phyloP scores from a whole-genome alignment of 2,888 invertebrate genomes.

The Aplocera efformata region DNA sequence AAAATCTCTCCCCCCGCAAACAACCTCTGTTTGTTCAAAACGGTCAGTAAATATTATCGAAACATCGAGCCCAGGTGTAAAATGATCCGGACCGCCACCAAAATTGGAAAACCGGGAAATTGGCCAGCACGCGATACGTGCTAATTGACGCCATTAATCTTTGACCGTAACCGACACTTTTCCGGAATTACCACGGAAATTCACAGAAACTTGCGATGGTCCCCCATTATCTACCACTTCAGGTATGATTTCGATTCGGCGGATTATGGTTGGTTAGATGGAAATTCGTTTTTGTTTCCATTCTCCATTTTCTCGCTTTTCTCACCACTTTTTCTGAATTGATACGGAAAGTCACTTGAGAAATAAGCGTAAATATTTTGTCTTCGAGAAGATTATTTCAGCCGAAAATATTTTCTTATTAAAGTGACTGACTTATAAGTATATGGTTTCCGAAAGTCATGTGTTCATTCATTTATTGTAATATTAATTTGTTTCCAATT shows the following conservation, averaged over 20 bases:
- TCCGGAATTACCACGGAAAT: constrained; percentile 1
- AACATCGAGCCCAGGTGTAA: constrained; percentile 42
- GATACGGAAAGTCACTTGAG: constrained; percentile 6
- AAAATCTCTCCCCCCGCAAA: constrained; percentile 23
- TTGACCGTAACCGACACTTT: constrained; percentile 48
- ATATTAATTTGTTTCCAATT: too few relatives aligned
- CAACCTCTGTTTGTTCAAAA: constrained; percentile 23
- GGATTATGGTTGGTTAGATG: constrained; percentile 1
- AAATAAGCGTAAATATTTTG: not conserved
- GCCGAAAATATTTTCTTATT: too few relatives aligned
- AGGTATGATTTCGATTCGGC: too few relatives aligned
- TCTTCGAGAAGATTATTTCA: too few relatives aligned
- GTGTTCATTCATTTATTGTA: too few relatives aligned
- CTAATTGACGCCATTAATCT: constrained; percentile 69
- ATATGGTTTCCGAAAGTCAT: too few relatives aligned
- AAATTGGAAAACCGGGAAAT: constrained; percentile 55
- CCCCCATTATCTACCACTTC: not conserved
- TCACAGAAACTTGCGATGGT: constrained; percentile 2
- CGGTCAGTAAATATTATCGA: constrained; percentile 22
- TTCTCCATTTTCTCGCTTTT: not conserved
- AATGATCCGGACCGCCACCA: constrained; percentile 38
- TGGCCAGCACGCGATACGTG: constrained; percentile 42
- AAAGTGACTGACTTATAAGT: too few relatives aligned
- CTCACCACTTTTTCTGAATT: constrained; percentile 7
- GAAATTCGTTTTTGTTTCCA: too few relatives aligned